phyloP scores from a whole-genome alignment of 2,888 invertebrate species.

The Sinohyriopsis cumingii region DNA sequence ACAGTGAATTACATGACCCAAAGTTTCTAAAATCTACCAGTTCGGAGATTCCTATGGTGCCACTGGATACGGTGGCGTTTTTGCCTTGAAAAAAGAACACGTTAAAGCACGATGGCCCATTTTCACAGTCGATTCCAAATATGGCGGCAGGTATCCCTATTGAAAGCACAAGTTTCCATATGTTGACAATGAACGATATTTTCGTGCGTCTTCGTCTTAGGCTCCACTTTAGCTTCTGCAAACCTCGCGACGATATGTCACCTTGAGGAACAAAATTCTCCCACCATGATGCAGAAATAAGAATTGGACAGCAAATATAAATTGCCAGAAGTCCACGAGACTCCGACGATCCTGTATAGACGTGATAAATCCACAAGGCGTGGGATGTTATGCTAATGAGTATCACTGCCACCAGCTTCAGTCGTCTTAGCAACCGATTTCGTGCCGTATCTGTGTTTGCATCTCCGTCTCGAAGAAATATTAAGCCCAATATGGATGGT shows the following conservation, averaged over 20 bases:
- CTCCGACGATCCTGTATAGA: constrained; percentile 14
- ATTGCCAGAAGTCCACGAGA: constrained; percentile 16
- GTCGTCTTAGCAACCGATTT: neutral
- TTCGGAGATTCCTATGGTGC: neutral
- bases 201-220: constrained; percentile 39
- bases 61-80: too few relatives aligned
- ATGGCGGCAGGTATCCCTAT: constrained; percentile 35
- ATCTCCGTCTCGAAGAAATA: constrained; percentile 22
- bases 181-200: constrained; percentile 26
- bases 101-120: constrained; percentile 9
- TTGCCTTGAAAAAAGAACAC: too few relatives aligned
- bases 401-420: neutral
- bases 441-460: neutral
- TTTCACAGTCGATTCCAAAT: constrained; percentile 34
- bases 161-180: constrained; percentile 49
- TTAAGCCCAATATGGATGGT: constrained; percentile 30
- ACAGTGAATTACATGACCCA: constrained; percentile 4
- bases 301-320: constrained; percentile 76
- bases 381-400: constrained; percentile 2
- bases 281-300: constrained; percentile 97
- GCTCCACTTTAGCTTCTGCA: constrained; percentile 30
- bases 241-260: constrained; percentile 19
- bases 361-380: constrained; percentile 28
- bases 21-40: too few relatives aligned
- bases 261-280: constrained; percentile 86